These are phyloP conservation scores for Paramormyrops kingsleyae DNA, from an alignment of 2,113 vertebrate genomes.

Conservation along the genomic window DNA sequence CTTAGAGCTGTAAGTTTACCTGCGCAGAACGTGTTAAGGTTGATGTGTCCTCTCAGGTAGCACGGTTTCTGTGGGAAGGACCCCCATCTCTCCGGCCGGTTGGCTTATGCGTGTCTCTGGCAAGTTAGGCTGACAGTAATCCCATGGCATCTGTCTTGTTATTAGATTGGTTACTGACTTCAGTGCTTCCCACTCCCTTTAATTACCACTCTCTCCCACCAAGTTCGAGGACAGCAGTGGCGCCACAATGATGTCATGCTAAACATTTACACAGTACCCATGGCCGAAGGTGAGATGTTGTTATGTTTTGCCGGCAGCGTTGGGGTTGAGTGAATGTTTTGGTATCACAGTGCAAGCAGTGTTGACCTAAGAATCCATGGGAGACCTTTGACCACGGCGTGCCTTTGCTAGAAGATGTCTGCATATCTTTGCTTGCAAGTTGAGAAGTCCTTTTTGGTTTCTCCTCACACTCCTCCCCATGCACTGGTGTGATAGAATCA, in stretches of 20 bases:
- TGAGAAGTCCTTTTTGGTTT: background rate
- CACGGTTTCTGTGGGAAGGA: background rate
- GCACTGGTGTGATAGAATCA: background rate
- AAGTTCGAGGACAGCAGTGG: background rate
- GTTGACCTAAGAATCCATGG: background rate
- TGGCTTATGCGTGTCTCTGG: background rate
- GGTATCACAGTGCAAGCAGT: background rate
- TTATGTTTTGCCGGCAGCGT: background rate
- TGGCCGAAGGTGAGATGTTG: background rate
- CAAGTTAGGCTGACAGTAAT: background rate
- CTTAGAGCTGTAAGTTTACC: background rate
- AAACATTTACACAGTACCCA: background rate
- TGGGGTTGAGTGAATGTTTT: background rate
- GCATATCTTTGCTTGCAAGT: background rate
- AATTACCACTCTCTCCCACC: background rate
- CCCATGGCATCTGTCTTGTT: background rate
- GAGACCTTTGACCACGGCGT: background rate
- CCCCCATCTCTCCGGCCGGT: background rate
- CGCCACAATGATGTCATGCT: background rate
- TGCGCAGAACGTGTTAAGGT: background rate
- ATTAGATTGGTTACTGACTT: background rate
- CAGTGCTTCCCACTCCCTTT: background rate
- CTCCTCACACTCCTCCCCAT: background rate
- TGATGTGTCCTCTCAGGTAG: no score
- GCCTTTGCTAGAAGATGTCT: background rate